A percentile compares a stretch with the other conserved stretches of the same genome.
phyloP scores from a whole-genome alignment of 1,140 invertebrate genomes.

The Macrobrachium nipponense region DNA sequence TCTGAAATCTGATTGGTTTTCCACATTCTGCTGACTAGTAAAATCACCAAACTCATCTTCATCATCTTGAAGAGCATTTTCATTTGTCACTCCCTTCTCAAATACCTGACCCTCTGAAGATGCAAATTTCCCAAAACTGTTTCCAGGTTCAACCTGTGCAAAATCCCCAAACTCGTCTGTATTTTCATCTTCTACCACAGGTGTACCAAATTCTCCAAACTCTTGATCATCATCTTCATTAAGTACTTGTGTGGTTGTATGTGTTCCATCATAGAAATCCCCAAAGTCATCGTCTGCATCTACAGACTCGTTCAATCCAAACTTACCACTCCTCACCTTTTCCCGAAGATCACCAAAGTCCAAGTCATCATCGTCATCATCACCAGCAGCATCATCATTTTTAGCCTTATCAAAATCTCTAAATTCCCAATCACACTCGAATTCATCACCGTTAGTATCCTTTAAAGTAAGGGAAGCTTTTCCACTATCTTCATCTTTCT shows the following conservation, averaged over 20 bases:
- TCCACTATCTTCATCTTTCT: slow-evolving; percentile 5
- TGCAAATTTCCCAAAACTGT: not conserved
- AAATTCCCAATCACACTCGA: slow-evolving; percentile 21
- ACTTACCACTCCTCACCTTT: slow-evolving; percentile 27
- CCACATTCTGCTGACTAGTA: not conserved
- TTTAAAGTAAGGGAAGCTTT: not conserved
- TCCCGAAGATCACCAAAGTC: slow-evolving; percentile 48
- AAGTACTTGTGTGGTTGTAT: not conserved
- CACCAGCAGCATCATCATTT: slow-evolving; percentile 30
- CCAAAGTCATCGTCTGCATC: slow-evolving; percentile 27
- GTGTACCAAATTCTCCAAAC: slow-evolving; percentile 16
- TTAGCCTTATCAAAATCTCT: slow-evolving; percentile 35
- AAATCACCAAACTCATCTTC: slow-evolving; percentile 46
- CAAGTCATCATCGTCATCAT: slow-evolving; percentile 51
- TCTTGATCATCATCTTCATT: slow-evolving; percentile 9
- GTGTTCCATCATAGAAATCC: slow-evolving; percentile 13
- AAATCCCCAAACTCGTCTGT: slow-evolving; percentile 4
- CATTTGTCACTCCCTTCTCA: no score
- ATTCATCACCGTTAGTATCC: slow-evolving; percentile 5
- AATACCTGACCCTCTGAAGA: not conserved
- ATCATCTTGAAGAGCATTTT: not conserved
- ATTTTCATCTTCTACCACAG: not conserved
- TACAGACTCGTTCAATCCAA: slow-evolving; percentile 17
- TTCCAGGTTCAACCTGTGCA: not conserved
- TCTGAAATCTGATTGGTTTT: not conserved